Conservation (phyloP, 2,797 vertebrate species). For the Falco biarmicus region DNA sequence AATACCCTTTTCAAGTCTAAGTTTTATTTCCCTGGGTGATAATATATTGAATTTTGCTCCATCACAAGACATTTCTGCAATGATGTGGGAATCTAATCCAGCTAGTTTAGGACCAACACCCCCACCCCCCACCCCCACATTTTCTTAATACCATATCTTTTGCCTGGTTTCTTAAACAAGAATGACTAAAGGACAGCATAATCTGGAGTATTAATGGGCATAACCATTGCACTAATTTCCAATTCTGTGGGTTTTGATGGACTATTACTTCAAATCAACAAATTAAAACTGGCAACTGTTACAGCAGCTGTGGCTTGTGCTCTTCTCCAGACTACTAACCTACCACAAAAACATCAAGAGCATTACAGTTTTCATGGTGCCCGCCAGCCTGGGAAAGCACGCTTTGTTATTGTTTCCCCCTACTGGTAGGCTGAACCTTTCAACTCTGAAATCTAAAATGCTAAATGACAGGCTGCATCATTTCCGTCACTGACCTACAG, state of each 20-base stretch:
- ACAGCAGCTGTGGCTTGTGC: background rate
- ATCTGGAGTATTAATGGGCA: background rate
- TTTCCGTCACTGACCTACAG: accelerated
- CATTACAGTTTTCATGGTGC: background rate
- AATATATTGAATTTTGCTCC: background rate
- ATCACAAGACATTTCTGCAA: background rate
- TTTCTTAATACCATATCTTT: background rate
- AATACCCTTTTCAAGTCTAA: background rate
- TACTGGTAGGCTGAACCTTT: background rate
- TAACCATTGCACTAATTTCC: background rate
- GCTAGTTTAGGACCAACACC: background rate
- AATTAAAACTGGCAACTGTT: background rate
- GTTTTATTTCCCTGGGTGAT: background rate
- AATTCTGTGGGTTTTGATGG: background rate
- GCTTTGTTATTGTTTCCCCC: background rate
- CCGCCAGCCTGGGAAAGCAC: background rate
- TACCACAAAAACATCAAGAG: background rate
- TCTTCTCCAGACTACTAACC: background rate
- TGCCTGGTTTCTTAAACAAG: background rate
- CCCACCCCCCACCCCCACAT: too few relatives aligned
- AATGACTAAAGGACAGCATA: background rate
- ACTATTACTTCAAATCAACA: background rate
- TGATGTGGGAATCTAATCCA: background rate
- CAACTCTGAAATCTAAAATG: background rate
- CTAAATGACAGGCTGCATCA: background rate